phyloP scores from a whole-genome alignment of 2,888 invertebrate genomes.

The Agrochola litura region DNA sequence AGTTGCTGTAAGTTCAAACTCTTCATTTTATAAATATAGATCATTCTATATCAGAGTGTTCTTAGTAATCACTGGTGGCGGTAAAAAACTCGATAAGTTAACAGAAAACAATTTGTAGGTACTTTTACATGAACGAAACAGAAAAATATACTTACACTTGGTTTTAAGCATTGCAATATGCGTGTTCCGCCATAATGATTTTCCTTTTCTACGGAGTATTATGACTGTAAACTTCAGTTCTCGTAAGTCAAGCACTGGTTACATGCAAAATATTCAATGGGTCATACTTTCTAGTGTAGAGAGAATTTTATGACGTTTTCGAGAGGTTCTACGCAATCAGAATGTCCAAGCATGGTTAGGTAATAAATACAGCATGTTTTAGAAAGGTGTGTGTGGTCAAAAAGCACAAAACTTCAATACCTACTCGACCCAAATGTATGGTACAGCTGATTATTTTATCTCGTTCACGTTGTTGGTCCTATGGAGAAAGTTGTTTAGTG shows the following conservation, averaged over 20 bases:
- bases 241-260: not conserved
- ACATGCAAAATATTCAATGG: not conserved
- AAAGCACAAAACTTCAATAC: no score
- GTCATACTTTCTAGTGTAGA: not conserved
- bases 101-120: not conserved
- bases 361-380: no score
- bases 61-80: no score
- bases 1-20: constrained; percentile 94
- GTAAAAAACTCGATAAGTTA: no score
- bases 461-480: not conserved
- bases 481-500: not conserved
- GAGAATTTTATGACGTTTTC: not conserved
- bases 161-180: not conserved
- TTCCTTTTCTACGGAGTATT: constrained; percentile 13
- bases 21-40: not conserved
- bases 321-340: not conserved
- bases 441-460: no score
- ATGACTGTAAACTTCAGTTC: constrained; percentile 1
- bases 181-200: constrained; percentile 8
- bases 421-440: no score
- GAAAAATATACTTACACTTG: not conserved
- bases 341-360: not conserved
- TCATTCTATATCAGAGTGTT: not conserved
- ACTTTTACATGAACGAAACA: not conserved
- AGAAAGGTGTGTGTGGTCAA: no score